Conservation (phyloP, 2,113 vertebrate species). For the Callionymus lyra region DNA sequence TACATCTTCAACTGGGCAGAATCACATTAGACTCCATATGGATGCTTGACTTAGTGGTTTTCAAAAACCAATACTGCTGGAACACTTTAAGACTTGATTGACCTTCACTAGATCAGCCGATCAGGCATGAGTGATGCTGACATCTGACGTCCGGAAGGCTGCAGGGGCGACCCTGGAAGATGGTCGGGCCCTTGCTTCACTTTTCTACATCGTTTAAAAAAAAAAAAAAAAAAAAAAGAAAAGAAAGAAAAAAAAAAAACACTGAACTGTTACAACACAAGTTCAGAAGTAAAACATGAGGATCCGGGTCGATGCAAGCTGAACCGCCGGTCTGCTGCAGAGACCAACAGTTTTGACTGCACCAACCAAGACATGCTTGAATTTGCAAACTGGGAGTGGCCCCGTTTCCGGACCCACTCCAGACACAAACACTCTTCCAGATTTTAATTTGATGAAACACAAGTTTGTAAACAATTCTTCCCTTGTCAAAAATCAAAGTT, state of each 20-base stretch:
- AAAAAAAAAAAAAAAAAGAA: slow-evolving; percentile 6
- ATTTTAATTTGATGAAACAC: slow-evolving; percentile 26
- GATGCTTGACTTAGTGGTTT: slow-evolving; percentile 34
- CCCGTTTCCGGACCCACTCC: no score
- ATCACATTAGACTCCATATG: slow-evolving; percentile 30
- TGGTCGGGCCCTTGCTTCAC: no score
- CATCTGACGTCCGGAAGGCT: slow-evolving; percentile 12
- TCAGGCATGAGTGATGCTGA: neutral
- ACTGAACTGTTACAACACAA: neutral
- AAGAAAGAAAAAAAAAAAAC: slow-evolving; percentile 6
- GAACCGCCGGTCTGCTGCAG: slow-evolving; percentile 48
- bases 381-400: neutral
- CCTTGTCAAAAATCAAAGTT: slow-evolving; percentile 36
- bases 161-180: slow-evolving; percentile 2
- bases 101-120: neutral
- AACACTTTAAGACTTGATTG: slow-evolving; percentile 26
- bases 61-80: slow-evolving; percentile 19
- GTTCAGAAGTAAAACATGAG: slow-evolving; percentile 1
- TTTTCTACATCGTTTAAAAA: neutral
- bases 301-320: slow-evolving; percentile 14
- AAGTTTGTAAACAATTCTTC: slow-evolving; percentile 67
- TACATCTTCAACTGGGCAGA: slow-evolving; percentile 56
- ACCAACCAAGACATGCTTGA: slow-evolving; percentile 1
- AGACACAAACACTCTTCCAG: no score
- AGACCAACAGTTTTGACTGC: slow-evolving; percentile 30